phyloP scores from a whole-genome alignment of 37 sponge, comb jelly and placozoan species.

The Aplysina aerophoba region DNA sequence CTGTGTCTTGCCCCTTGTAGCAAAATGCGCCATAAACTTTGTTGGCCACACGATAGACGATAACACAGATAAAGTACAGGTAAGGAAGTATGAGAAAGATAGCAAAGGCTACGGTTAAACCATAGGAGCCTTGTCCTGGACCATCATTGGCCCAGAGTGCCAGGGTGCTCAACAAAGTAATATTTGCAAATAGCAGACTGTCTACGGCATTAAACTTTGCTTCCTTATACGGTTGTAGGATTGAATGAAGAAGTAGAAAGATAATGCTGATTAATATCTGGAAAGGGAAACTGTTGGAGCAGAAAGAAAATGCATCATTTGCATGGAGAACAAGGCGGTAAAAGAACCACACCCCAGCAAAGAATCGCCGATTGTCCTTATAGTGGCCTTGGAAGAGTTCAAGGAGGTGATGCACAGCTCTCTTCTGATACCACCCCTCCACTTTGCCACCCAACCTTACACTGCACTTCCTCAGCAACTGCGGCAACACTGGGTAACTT shows the following conservation, averaged over 20 bases:
- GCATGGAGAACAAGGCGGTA: constrained; percentile 8
- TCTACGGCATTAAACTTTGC: not conserved
- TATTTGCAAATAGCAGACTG: not conserved
- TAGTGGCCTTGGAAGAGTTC: constrained; percentile 18
- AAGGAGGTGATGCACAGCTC: constrained; percentile 1
- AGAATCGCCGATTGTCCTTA: not conserved
- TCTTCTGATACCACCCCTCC: not conserved
- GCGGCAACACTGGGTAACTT: constrained; percentile 1
- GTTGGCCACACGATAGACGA: not conserved
- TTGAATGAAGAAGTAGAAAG: constrained; percentile 11
- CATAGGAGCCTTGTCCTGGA: too few relatives aligned
- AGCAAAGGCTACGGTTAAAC: not conserved
- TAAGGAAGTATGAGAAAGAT: not conserved
- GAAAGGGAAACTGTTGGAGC: not conserved
- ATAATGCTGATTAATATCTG: not conserved
- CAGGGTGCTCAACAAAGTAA: not conserved
- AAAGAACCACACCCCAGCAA: constrained; percentile 18
- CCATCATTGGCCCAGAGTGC: not conserved
- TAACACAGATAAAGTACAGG: not conserved
- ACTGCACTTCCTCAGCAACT: not conserved
- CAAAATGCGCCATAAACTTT: not conserved
- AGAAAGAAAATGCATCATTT: not conserved
- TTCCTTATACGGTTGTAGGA: constrained; percentile 17
- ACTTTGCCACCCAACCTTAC: not conserved
- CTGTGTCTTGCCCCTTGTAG: too few relatives aligned